Evolutionary conservation across 92 coral and sea anemone species (phyloP).

Genomic region (Anthopleura xanthogrammica): DNA sequence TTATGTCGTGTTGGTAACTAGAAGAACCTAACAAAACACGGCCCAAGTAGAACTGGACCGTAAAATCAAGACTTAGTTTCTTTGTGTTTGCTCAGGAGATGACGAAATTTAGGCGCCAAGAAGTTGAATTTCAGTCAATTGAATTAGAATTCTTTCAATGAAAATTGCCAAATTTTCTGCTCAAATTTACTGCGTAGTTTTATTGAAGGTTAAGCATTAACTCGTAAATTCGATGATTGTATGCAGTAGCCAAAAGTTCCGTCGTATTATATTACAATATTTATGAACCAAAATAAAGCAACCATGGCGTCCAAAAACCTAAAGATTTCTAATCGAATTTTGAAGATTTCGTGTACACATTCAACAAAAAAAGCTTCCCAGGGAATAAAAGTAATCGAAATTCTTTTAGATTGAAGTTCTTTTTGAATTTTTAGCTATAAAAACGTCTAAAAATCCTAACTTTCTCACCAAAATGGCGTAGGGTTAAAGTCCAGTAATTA

Average conservation of each 20-base stretch:
- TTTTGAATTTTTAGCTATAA: neutral
- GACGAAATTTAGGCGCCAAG: slow-evolving; percentile 10
- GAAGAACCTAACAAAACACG: neutral
- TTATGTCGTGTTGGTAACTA: neutral
- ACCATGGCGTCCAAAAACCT: neutral
- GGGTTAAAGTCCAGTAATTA: slow-evolving; percentile 29
- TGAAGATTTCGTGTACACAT: neutral
- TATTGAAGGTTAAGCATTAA: neutral
- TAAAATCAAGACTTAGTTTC: neutral
- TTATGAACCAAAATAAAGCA: neutral
- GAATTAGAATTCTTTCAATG: neutral
- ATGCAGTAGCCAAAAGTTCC: neutral
- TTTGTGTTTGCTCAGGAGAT: neutral
- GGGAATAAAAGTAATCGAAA: neutral
- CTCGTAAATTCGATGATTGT: neutral
- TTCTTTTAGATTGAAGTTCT: neutral
- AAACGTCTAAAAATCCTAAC: neutral
- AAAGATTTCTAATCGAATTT: neutral
- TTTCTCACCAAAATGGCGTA: neutral
- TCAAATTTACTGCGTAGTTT: neutral
- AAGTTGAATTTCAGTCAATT: neutral
- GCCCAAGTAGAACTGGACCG: neutral
- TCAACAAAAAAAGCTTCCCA: neutral
- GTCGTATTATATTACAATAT: slow-evolving; percentile 2
- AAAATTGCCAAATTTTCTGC: neutral